Evolutionary conservation across 2,797 vertebrate genomes (phyloP), one percentile per base, ranked within the genome.

Genomic region (Arnoldichthys spilopterus): DNA sequence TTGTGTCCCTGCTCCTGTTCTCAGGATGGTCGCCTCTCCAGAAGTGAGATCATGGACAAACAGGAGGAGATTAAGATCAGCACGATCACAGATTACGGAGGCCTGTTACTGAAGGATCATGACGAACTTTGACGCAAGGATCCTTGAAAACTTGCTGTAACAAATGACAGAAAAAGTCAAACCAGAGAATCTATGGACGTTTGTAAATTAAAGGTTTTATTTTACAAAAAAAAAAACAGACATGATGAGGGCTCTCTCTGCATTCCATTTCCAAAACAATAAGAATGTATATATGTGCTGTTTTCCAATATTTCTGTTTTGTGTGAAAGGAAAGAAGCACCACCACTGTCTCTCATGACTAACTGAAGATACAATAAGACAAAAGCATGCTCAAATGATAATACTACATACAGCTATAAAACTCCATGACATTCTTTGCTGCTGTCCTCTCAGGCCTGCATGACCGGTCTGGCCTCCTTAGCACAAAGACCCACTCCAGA

Each of bases 381-480:
- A 4, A 58, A 34, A 24, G 43, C n/a, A 24, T 11, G 1, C 15
- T 22, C 20, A 53, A 6, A 18, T 45, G 43, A 45, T 16, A 40
- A 58, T 8, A 62, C 58, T 67, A 83, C 79, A 76, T 80, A 83
- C 68, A 79, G 67, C 4, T 28, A 63, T 56, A 70, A 75, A 72
- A 58, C 6, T 6, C 37, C 24, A 12, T 40, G 22, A 20, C 24
- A 4, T 15, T 51, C 22, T 32, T 22, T 15, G 49, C 58, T 28
- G 22, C 30, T 40, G 47, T 37, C 22, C 34, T 59, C 59, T 95
- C 89, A 97, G 15, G 95, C 96, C 79, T 95, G 94, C 96, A 98
- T 98, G 69, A 98, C 96, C 0, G 96, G 96, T 71, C 96, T 90
- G 4, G 96, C 93, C 86, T 97, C 95, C 87, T 96, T 96, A 0